Conservation (phyloP, 2,888 invertebrate genomes). For the Bombyx huttoni region DNA sequence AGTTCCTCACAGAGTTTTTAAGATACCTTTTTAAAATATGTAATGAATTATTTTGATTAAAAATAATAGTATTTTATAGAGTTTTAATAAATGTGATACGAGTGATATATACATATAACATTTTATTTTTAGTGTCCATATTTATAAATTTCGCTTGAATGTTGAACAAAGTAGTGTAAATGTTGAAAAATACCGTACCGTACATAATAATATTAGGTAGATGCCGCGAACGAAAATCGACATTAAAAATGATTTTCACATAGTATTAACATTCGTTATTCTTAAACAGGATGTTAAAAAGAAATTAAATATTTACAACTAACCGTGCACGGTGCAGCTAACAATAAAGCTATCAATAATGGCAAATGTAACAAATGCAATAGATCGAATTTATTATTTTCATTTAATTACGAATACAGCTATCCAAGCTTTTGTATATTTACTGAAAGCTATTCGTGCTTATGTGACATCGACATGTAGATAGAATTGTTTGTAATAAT, state of each 20-base stretch:
- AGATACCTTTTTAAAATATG: background rate
- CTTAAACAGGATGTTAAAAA: background rate
- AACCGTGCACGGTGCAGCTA: background rate
- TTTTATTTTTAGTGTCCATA: background rate
- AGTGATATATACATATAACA: background rate
- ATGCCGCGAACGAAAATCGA: background rate
- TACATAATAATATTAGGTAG: background rate
- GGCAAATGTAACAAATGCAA: background rate
- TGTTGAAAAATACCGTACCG: background rate
- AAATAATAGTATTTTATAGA: background rate
- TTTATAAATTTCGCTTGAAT: background rate
- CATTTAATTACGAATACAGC: background rate
- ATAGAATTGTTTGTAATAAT: constrained; percentile 6
- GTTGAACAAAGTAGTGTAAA: background rate
- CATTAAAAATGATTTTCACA: background rate
- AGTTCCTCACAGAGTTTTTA: background rate
- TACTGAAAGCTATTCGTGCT: background rate
- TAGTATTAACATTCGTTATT: background rate
- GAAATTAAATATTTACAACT: background rate
- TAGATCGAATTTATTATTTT: background rate
- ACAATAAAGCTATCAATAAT: background rate
- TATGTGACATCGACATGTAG: background rate
- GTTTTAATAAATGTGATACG: background rate
- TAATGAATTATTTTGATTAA: background rate
- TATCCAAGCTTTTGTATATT: background rate